Percentiles rank a stretch among this genome's conserved stretches.
Conservation (phyloP, 1,140 invertebrate genomes). For the Drosophila tropicalis region DNA sequence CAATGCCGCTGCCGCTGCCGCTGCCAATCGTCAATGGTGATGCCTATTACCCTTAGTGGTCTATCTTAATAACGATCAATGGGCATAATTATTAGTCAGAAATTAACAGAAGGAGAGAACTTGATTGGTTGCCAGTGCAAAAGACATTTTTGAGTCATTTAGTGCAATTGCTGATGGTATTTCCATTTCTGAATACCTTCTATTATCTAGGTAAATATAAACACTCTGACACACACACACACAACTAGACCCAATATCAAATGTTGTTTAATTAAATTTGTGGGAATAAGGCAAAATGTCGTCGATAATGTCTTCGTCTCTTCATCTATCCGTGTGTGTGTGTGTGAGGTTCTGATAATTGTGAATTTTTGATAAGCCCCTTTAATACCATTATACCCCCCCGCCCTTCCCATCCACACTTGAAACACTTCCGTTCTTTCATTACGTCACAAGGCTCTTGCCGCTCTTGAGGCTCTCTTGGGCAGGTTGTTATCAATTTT, state of each 20-base stretch:
- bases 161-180: neutral
- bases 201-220: conserved; percentile 40
- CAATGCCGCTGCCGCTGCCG: conserved; percentile 12
- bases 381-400: neutral
- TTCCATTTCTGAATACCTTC: neutral
- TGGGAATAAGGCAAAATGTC: neutral
- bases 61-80: neutral
- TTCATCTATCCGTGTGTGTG: neutral
- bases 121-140: neutral
- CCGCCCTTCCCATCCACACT: neutral
- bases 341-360: conserved; percentile 35
- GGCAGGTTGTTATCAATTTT: conserved; percentile 19
- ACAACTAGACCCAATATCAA: conserved; percentile 44
- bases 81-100: neutral
- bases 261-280: conserved; percentile 66
- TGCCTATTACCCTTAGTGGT: too few relatives aligned
- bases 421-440: conserved; percentile 60
- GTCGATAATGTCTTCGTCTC: conserved; percentile 2
- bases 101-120: neutral
- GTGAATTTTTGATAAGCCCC: conserved; percentile 3
- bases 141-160: neutral
- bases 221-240: conserved; percentile 11
- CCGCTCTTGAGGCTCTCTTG: neutral
- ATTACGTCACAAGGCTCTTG: conserved; percentile 62
- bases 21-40: neutral